phyloP scores from a whole-genome alignment of 2,888 invertebrate species.

The Arrhopalites spinosus region DNA sequence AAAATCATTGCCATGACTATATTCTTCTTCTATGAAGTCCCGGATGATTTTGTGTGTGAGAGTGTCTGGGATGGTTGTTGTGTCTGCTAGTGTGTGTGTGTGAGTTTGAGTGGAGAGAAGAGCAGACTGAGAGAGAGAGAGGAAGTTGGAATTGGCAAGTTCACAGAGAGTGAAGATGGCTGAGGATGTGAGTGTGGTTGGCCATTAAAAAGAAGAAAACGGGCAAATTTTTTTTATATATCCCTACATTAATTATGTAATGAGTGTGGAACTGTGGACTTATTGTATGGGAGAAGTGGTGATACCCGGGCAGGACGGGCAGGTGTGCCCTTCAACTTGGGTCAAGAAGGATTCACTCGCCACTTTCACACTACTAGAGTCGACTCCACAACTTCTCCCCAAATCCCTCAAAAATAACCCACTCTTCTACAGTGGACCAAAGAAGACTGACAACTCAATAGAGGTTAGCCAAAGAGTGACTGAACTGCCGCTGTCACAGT shows the following conservation, averaged over 20 bases:
- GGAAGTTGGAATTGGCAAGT: constrained; percentile 35
- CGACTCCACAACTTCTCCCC: constrained; percentile 56
- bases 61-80: constrained; percentile 11
- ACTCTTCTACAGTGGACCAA: constrained; percentile 38
- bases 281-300: constrained; percentile 13
- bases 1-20: too few species aligned
- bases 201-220: constrained; percentile 6
- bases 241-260: constrained; percentile 8
- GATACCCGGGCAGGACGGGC: constrained; percentile 10
- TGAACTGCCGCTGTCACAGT: constrained; percentile 2
- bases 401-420: constrained; percentile 36
- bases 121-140: neutral
- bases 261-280: constrained; percentile 34
- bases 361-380: constrained; percentile 37
- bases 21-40: too few species aligned
- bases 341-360: neutral
- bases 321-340: constrained; percentile 9
- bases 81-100: constrained; percentile 22
- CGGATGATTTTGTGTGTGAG: too few species aligned
- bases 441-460: constrained; percentile 32
- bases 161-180: constrained; percentile 43
- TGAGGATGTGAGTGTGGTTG: constrained; percentile 41
- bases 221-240: constrained; percentile 5
- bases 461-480: constrained; percentile 24
- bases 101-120: constrained; percentile 18